Evolutionary conservation across 2,888 invertebrate genomes (phyloP).

Genomic region (Himalopsyche tibetana): DNA sequence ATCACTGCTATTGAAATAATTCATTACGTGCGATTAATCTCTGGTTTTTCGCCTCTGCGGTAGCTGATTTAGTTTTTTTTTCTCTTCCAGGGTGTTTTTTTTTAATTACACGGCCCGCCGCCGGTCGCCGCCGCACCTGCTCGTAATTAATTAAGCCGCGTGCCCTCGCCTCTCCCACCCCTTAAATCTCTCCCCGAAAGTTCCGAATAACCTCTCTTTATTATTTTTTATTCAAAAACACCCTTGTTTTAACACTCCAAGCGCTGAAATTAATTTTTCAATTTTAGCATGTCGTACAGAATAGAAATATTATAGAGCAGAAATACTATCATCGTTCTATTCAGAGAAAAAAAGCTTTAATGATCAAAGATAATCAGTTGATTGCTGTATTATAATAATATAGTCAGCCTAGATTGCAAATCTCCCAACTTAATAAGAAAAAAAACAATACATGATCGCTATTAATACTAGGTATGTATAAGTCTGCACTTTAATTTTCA

Average conservation of each 20-base stretch:
- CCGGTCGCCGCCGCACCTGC: conserved; percentile 54
- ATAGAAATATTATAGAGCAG: too few relatives aligned
- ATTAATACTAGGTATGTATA: too few relatives aligned
- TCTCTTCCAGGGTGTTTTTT: conserved; percentile 25
- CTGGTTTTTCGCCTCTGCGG: neutral
- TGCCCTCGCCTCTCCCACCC: neutral
- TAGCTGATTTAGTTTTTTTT: conserved; percentile 40
- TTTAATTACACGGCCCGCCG: conserved; percentile 57
- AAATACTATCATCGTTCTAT: too few relatives aligned
- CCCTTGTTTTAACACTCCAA: neutral
- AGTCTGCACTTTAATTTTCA: too few relatives aligned
- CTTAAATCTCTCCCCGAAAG: conserved; percentile 46
- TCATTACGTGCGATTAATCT: neutral
- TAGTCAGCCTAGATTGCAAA: too few relatives aligned
- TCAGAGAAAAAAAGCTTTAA: too few relatives aligned
- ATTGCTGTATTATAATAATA: too few relatives aligned
- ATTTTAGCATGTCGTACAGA: too few relatives aligned
- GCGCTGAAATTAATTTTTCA: neutral
- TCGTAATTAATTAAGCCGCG: conserved; percentile 56
- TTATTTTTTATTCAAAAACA: conserved; percentile 15
- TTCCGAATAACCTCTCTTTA: conserved; percentile 47
- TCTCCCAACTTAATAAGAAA: too few relatives aligned
- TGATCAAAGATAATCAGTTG: too few relatives aligned
- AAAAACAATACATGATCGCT: too few relatives aligned
- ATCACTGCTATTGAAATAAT: too few relatives aligned